Evolutionary conservation across 2,888 invertebrate genomes (phyloP).

Genomic region (Notocelia uddmanniana): DNA sequence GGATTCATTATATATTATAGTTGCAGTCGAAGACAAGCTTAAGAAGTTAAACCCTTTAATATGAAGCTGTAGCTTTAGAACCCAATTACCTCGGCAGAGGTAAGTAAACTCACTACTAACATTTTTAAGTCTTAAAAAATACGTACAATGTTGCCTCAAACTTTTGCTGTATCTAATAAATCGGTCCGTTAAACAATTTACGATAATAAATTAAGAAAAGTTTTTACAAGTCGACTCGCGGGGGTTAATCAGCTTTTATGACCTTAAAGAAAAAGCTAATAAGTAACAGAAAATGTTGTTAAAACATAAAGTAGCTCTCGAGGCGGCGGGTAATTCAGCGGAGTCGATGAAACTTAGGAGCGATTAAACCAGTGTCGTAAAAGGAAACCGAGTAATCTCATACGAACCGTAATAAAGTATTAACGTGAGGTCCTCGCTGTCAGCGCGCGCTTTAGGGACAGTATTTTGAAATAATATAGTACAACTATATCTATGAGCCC

Average conservation of each 20-base stretch:
- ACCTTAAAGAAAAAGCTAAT: conserved; percentile 47
- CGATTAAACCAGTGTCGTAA: conserved; percentile 75
- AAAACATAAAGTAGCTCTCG: conserved; percentile 49
- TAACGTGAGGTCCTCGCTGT: conserved; percentile 57
- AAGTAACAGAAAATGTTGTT: conserved; percentile 46
- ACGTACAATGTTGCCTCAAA: conserved; percentile 11
- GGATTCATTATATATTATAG: no score
- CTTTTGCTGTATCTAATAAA: conserved; percentile 28
- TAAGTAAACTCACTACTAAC: not conserved
- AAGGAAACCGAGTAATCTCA: conserved; percentile 68
- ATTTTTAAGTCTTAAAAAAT: conserved; percentile 1
- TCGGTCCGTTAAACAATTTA: conserved; percentile 35
- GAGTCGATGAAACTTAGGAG: conserved; percentile 64
- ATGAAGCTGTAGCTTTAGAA: not conserved
- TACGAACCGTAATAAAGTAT: conserved; percentile 72
- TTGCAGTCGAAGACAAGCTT: no score
- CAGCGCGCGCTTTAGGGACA: conserved; percentile 51
- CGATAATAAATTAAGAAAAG: conserved; percentile 40
- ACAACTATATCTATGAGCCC: not conserved
- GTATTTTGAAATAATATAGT: conserved; percentile 42
- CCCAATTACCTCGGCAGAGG: not conserved
- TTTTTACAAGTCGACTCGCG: conserved; percentile 43
- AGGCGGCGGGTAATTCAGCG: conserved; percentile 44
- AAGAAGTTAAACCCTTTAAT: not conserved
- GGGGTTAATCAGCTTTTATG: conserved; percentile 45